A percentile compares a stretch with the other conserved stretches of the same genome.
Evolutionary conservation across 2,888 invertebrate genomes (phyloP).

Genomic region (Spodoptera picta): DNA sequence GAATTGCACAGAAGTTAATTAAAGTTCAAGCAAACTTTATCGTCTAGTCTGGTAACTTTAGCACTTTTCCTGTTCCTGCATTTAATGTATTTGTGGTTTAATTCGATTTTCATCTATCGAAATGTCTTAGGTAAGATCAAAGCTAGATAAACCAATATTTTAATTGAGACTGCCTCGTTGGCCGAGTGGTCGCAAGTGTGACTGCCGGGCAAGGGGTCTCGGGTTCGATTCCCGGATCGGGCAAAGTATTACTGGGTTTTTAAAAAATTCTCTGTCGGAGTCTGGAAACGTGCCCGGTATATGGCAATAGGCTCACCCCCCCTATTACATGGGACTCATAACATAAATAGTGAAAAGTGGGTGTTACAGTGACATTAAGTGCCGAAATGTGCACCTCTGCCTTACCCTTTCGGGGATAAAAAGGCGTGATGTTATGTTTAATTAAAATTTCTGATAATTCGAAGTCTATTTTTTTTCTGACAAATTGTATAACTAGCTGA

Average conservation of each 20-base stretch:
- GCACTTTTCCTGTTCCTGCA: constrained; percentile 43
- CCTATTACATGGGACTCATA: no score
- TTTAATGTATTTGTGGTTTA: constrained; percentile 28
- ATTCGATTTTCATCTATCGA: constrained; percentile 11
- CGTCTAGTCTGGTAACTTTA: constrained; percentile 39
- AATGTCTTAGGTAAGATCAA: constrained; percentile 7
- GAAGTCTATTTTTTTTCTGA: constrained; percentile 1
- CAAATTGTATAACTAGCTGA: constrained; percentile 10
- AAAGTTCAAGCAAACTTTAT: constrained; percentile 47
- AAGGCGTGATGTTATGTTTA: background rate
- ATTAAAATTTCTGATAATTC: constrained; percentile 12
- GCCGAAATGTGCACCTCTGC: no score
- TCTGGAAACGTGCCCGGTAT: no score
- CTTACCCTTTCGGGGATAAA: no score
- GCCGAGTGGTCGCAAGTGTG: no score
- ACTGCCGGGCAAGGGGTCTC: no score
- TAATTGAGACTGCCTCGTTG: constrained; percentile 9
- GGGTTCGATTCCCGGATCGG: no score
- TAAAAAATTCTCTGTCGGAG: no score
- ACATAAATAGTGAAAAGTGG: no score
- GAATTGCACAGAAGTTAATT: constrained; percentile 46
- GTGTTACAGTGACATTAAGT: no score
- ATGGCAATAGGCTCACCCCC: no score
- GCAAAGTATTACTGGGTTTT: no score
- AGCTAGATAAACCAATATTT: constrained; percentile 9